Percentiles rank a stretch among this genome's conserved stretches.
Conservation (phyloP, 2,797 vertebrate genomes). For the Lerista edwardsae region DNA sequence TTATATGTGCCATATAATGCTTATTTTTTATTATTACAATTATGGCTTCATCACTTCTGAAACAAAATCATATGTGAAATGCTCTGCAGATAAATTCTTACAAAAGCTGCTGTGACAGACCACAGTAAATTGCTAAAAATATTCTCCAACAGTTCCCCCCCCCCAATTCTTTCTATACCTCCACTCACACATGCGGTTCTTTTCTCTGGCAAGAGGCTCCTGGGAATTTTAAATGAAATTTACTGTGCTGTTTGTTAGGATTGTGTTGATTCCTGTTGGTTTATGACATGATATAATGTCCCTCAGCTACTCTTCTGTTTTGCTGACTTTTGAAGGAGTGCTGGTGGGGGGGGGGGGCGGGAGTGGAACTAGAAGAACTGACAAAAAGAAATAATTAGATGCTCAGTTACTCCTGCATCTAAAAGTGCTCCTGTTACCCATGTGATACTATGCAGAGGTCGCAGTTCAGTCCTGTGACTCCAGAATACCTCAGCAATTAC, state of each 20-base stretch:
- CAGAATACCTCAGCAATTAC: slow-evolving; percentile 39
- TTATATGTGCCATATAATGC: neutral
- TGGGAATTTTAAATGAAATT: slow-evolving; percentile 35
- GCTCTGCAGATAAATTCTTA: neutral
- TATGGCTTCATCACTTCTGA: slow-evolving; percentile 23
- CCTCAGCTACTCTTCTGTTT: neutral
- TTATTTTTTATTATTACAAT: neutral
- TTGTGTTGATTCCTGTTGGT: slow-evolving; percentile 21
- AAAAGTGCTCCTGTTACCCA: neutral
- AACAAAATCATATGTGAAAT: neutral
- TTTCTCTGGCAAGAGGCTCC: neutral
- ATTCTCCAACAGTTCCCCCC: neutral
- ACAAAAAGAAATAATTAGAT: slow-evolving; percentile 22
- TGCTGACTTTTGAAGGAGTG: slow-evolving; percentile 28
- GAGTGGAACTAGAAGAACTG: slow-evolving; percentile 32
- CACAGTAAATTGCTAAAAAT: slow-evolving; percentile 32
- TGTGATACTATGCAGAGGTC: slow-evolving; percentile 18
- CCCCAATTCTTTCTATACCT: neutral
- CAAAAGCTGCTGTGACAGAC: neutral
- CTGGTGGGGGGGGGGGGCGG: neutral
- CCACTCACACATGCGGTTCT: neutral
- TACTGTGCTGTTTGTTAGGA: neutral
- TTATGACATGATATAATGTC: slow-evolving; percentile 21
- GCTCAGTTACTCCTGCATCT: rapidly evolving
- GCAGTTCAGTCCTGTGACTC: slow-evolving; percentile 24